Conservation (phyloP, 2,797 vertebrate genomes). For the Sarcoramphus papa region DNA sequence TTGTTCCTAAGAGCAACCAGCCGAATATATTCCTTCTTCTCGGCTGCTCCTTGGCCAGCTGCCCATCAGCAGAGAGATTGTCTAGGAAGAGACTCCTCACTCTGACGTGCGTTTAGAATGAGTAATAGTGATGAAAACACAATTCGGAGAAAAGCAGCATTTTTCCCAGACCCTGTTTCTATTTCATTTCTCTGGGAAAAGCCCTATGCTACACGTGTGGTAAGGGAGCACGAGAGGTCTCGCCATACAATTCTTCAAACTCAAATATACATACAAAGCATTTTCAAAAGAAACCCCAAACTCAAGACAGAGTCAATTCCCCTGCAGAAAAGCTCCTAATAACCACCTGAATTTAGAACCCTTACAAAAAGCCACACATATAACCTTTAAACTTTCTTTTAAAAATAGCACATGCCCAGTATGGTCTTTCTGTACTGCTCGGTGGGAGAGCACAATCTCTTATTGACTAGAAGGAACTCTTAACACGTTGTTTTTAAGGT, state of each 20-base stretch:
- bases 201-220: rapidly evolving
- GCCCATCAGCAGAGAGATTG: slow-evolving; percentile 9
- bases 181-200: background rate
- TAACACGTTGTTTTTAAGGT: background rate
- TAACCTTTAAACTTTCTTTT: background rate
- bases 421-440: background rate
- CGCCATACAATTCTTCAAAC: background rate
- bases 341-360: background rate
- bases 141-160: background rate
- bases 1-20: background rate
- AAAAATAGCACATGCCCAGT: background rate
- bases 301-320: background rate
- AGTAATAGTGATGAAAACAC: background rate
- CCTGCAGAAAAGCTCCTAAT: background rate
- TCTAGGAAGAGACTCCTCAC: background rate
- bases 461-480: background rate
- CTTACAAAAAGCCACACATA: background rate
- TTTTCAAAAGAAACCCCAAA: background rate
- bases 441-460: background rate
- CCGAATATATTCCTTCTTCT: background rate
- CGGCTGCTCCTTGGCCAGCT: slow-evolving; percentile 7
- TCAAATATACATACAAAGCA: rapidly evolving
- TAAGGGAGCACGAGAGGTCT: background rate
- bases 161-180: background rate
- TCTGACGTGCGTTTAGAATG: background rate